Base-by-base conservation (phyloP, 2,888 invertebrate genomes). In the Himalopsyche anomala region DNA sequence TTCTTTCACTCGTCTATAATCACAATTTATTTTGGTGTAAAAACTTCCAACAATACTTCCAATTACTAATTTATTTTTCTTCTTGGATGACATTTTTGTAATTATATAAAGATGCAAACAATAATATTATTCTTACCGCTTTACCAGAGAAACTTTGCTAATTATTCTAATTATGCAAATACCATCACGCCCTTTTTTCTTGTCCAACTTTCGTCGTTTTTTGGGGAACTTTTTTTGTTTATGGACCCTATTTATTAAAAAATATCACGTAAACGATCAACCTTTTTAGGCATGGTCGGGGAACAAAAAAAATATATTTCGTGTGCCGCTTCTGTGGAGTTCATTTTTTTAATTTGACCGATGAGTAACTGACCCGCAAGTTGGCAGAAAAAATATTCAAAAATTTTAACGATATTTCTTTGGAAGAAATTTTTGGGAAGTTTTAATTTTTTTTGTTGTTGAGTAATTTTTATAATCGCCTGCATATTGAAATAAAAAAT, bases 331-430 rank as follows among this genome's bases (percentile, higher is more conserved):
- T 74, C 74, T 36, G 74, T 12, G 74, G 36, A 74, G 74, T 74
- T 74, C 74, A 74, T 74, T 74, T 74, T 69, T 74, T 74, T 74
- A 74, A 74, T 74, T 74, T 74, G 74, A 74, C 74, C 74, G 74
- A 74, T 74, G 74, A 74, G 74, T 74, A 36, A 74, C 28, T 74
- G 74, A 74, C 74, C 74, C 74, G 36, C 12, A 74, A 74, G 69
- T 69, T 11, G 38, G n/a, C 74, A 4, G 74, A 74, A 74, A 74
- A 74, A 38, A 74, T 12, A 28, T 36, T 15, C 19, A 74, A 74
- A 74, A 12, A 4, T 74, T 28, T 74, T 15, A 74, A 36, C 38
- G 9, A 74, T 74, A 74, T 9, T 74, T 74, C 15, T 74, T 74
- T 15, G 15, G 15, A 15, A 51, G 51, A 51, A 15, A 45, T 45